These are phyloP conservation scores for Diarsia mendica DNA, from an alignment of 2,888 invertebrate species.

Conservation along the genomic window DNA sequence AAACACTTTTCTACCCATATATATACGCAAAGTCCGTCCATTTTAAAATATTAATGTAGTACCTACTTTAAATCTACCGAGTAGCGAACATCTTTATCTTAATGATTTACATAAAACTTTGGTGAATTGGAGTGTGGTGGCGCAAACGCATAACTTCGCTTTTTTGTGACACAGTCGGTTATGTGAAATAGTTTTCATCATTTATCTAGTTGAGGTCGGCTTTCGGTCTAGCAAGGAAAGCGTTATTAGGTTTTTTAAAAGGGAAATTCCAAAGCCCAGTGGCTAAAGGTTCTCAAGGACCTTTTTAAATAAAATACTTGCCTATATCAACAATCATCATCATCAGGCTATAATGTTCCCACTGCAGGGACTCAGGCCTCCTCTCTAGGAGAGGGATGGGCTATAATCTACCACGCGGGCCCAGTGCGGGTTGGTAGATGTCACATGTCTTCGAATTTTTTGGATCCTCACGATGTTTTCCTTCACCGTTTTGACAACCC, in stretches of 20 bases:
- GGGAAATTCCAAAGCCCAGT: neutral
- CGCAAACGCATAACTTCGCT: conserved; percentile 33
- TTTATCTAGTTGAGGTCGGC: neutral
- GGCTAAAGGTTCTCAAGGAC: too few relatives aligned
- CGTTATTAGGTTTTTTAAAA: neutral
- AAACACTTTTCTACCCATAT: conserved; percentile 22
- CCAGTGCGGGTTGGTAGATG: too few relatives aligned
- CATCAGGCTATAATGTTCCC: too few relatives aligned
- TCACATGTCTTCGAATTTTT: too few relatives aligned
- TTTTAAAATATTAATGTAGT: conserved; percentile 51
- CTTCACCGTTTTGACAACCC: too few relatives aligned
- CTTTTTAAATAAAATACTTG: too few relatives aligned
- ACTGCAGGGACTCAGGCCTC: too few relatives aligned
- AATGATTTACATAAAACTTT: conserved; percentile 43
- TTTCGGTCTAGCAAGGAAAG: neutral
- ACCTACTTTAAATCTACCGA: conserved; percentile 13
- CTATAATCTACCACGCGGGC: too few relatives aligned
- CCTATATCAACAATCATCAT: too few relatives aligned
- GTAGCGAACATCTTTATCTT: conserved; percentile 38
- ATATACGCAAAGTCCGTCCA: conserved; percentile 11
- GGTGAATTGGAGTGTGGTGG: conserved; percentile 36
- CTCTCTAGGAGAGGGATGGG: too few relatives aligned
- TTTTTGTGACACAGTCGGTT: neutral
- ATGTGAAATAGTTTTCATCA: conserved; percentile 15
- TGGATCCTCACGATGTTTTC: too few relatives aligned